Evolutionary conservation across 2,888 invertebrate species (phyloP).

Genomic region (Lepidocyrtinus sp.): DNA sequence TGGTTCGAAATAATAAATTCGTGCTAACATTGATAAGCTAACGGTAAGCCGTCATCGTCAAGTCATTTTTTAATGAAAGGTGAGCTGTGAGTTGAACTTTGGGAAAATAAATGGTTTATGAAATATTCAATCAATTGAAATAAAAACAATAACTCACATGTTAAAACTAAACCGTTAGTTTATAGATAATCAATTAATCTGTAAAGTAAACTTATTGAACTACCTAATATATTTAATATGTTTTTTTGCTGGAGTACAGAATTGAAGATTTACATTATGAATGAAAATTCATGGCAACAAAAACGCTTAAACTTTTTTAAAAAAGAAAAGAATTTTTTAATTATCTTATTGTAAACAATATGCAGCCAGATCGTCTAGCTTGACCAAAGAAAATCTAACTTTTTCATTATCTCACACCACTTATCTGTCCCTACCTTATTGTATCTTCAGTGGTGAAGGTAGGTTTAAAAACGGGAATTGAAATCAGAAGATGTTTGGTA

Average conservation of each 20-base stretch:
- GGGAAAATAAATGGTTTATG: no score
- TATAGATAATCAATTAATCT: no score
- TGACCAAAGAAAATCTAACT: slow-evolving; percentile 20
- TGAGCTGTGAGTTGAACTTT: no score
- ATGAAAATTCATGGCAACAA: no score
- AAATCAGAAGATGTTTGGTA: slow-evolving; percentile 31
- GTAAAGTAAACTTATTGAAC: slow-evolving; percentile 27
- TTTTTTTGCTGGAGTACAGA: slow-evolving; percentile 20
- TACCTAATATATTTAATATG: slow-evolving; percentile 27
- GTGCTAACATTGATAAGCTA: not conserved
- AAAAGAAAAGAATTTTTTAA: no score
- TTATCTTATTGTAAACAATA: slow-evolving; percentile 39
- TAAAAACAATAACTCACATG: no score
- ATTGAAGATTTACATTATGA: no score
- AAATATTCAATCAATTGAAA: no score
- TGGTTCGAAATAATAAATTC: not conserved
- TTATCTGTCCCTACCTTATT: no score
- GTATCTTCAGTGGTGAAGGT: not conserved
- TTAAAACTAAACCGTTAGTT: no score
- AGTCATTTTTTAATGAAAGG: not conserved
- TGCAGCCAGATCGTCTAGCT: slow-evolving; percentile 53
- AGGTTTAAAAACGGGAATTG: not conserved
- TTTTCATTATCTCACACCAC: not conserved
- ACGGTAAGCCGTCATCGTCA: not conserved
- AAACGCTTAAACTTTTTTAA: no score